Evolutionary conservation across 1,140 invertebrate genomes (phyloP).

Genomic region (Zaprionus nigranus): DNA sequence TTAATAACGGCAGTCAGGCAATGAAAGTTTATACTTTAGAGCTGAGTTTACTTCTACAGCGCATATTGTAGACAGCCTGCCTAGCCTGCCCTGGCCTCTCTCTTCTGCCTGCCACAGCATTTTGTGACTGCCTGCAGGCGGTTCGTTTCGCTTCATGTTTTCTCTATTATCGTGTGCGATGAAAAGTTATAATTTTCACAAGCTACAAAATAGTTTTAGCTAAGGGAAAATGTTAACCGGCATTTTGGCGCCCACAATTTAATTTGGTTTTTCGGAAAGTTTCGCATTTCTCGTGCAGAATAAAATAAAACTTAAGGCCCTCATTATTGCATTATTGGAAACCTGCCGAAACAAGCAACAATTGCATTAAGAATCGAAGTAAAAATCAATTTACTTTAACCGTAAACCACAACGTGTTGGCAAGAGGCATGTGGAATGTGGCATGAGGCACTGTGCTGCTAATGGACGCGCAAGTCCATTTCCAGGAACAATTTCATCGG

Average conservation of each 20-base stretch:
- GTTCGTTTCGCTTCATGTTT: background rate
- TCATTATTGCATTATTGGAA: slow-evolving; percentile 40
- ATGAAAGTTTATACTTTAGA: slow-evolving; percentile 58
- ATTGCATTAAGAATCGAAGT: slow-evolving; percentile 31
- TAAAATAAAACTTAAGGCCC: background rate
- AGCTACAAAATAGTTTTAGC: slow-evolving; percentile 39
- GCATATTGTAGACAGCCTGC: slow-evolving; percentile 1
- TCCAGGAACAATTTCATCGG: slow-evolving; percentile 22
- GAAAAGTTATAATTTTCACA: slow-evolving; percentile 46
- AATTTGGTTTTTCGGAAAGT: background rate
- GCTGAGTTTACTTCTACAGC: slow-evolving; percentile 17
- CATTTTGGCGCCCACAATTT: slow-evolving; percentile 20
- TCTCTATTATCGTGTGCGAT: slow-evolving; percentile 33
- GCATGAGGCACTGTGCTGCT: background rate
- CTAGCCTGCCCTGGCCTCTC: too few species aligned
- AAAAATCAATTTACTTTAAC: slow-evolving; percentile 44
- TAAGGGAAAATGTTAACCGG: background rate
- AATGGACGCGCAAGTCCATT: slow-evolving; percentile 29
- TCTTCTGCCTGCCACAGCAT: background rate
- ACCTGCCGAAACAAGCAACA: background rate
- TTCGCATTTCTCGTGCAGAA: background rate
- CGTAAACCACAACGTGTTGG: slow-evolving; percentile 10
- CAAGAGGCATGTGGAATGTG: background rate
- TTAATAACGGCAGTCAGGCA: slow-evolving; percentile 60
- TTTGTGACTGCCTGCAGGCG: slow-evolving; percentile 10